phyloP scores from a whole-genome alignment of 2,797 vertebrate genomes.

The Vespertilio murinus region DNA sequence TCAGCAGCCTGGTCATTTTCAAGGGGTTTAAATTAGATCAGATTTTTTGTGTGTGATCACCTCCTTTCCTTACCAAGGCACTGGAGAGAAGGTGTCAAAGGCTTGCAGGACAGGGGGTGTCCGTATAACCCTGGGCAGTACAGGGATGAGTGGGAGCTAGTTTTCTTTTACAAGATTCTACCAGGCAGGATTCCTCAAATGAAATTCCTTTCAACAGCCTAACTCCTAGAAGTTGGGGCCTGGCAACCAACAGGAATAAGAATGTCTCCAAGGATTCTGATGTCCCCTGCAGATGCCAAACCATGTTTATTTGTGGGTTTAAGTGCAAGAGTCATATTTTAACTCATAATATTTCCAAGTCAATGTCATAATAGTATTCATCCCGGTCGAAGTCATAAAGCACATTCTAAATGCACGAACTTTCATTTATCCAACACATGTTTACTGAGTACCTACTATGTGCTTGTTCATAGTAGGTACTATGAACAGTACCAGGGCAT shows the following conservation, averaged over 20 bases:
- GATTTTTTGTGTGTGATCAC: background rate
- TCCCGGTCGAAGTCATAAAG: background rate
- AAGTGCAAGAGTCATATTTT: background rate
- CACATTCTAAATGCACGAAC: background rate
- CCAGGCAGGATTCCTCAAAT: background rate
- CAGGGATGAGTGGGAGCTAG: background rate
- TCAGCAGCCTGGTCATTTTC: background rate
- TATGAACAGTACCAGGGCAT: background rate
- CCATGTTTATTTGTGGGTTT: background rate
- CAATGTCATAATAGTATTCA: background rate
- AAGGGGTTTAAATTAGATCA: constrained; percentile 45
- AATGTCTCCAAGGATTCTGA: background rate
- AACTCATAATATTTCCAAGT: background rate
- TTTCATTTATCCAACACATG: background rate
- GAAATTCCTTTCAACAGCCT: background rate
- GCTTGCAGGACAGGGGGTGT: background rate
- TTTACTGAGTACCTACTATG: background rate
- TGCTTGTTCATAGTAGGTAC: no score
- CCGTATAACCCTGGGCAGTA: background rate
- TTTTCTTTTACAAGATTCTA: background rate
- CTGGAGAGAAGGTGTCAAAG: background rate
- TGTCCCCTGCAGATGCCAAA: background rate
- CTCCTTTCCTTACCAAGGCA: background rate
- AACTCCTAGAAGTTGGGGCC: background rate
- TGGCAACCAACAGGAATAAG: background rate